Conservation (phyloP, 2,888 invertebrate species). For the Athalia cordata region DNA sequence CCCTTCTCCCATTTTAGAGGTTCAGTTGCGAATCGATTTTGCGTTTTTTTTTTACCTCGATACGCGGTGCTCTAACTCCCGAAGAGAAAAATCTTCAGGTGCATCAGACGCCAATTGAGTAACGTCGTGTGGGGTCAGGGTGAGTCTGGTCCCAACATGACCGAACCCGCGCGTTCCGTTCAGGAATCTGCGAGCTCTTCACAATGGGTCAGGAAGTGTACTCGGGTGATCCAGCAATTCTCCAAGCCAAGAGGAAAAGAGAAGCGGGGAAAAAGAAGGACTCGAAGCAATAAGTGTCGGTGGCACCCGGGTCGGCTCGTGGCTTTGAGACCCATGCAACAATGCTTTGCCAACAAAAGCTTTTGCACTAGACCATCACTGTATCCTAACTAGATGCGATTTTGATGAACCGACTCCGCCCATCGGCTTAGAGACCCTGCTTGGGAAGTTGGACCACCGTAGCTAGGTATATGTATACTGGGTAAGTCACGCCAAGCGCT, state of each 20-base stretch:
- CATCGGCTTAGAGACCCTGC: constrained; percentile 18
- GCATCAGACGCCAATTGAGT: constrained; percentile 51
- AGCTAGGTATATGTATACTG: not conserved
- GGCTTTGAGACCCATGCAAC: constrained; percentile 63
- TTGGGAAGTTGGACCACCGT: constrained; percentile 15
- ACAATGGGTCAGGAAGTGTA: constrained; percentile 69
- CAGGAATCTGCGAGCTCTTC: constrained; percentile 38
- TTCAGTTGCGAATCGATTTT: not conserved
- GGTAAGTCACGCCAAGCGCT: constrained; percentile 19
- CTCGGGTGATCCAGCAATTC: constrained; percentile 67
- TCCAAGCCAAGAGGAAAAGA: constrained; percentile 52
- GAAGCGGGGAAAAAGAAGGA: constrained; percentile 48
- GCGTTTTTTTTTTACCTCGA: no score
- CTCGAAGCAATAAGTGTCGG: constrained; percentile 48
- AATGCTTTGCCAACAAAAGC: constrained; percentile 61
- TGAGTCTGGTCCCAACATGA: constrained; percentile 54
- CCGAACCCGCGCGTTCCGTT: constrained; percentile 10
- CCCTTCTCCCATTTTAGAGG: not conserved
- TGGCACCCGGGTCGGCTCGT: constrained; percentile 60
- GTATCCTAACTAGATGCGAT: constrained; percentile 61
- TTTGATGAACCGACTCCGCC: constrained; percentile 65
- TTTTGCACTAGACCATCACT: constrained; percentile 57
- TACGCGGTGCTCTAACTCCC: no score
- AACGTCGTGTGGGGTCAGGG: constrained; percentile 69
- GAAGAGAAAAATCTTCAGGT: not conserved